These are phyloP conservation scores for Exocentrus adspersus DNA, from an alignment of 2,888 invertebrate species.

Conservation along the genomic window DNA sequence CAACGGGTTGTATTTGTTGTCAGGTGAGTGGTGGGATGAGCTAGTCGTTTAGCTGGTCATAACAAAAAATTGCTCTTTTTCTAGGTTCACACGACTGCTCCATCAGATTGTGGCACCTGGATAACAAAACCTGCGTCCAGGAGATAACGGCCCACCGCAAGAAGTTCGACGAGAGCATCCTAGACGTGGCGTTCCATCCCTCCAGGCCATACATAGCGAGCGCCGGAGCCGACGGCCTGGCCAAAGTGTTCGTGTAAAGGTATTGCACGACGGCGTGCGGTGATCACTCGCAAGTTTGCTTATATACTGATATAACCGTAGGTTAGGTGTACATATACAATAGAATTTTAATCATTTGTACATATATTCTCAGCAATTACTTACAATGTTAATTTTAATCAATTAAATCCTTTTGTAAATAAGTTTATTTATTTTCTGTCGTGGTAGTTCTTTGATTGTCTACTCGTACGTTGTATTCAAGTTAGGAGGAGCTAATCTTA, in stretches of 20 bases:
- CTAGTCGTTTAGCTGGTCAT: background rate
- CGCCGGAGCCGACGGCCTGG: constrained; percentile 98
- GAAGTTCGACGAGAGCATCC: constrained; percentile 99
- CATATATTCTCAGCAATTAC: constrained; percentile 35
- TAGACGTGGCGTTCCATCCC: constrained; percentile 99
- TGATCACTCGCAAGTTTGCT: constrained; percentile 35
- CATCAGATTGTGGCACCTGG: constrained; percentile 98
- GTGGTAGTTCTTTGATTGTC: constrained; percentile 33
- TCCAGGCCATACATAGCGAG: constrained; percentile 98
- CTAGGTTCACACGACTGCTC: constrained; percentile 90
- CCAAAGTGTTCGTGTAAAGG: constrained; percentile 94
- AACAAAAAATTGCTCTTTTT: background rate
- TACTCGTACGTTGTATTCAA: constrained; percentile 19
- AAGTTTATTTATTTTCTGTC: constrained; percentile 46
- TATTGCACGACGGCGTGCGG: constrained; percentile 19
- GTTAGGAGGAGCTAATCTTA: constrained; percentile 26
- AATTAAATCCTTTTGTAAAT: constrained; percentile 46
- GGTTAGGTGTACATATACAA: constrained; percentile 53
- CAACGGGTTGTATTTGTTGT: constrained; percentile 96
- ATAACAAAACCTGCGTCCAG: constrained; percentile 99
- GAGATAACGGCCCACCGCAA: constrained; percentile 99
- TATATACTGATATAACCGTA: constrained; percentile 40
- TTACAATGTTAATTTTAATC: constrained; percentile 39
- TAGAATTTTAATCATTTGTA: constrained; percentile 47
- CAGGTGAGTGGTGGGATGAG: constrained; percentile 75